Base-by-base conservation (phyloP, 2,797 vertebrate genomes). In the Malurus leucopterus region DNA sequence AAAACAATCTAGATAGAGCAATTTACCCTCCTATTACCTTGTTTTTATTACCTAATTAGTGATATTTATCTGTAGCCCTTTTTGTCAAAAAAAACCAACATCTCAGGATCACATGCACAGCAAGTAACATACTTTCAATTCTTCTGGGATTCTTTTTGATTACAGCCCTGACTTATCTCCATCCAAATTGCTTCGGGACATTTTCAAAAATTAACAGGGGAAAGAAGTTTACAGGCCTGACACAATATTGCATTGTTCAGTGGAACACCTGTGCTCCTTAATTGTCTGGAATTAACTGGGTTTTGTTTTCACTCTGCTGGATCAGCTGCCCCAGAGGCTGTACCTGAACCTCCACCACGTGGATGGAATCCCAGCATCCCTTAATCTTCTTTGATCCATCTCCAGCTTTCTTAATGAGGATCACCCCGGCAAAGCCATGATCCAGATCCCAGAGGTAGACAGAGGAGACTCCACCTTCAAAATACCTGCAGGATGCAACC, bases 341-440 rank as follows among this genome's bases (percentile, higher is more conserved):
- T 97, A 99, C 99, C 99, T 99, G 99, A 97, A 99, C 99, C 96
- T 99, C 99, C 95, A 99, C 99, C 97, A 99, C 99, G n/a, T 99
- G 99, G 97, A 99, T 99, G 92, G 99, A 99, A 97, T 99, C 99
- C 99, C 99, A 99, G 97, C 99, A 99, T 83, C 99, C 99, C 93
- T 99, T 99, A 96, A 99, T 99, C 97, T 99, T 99, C 98, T 99
- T 99, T 94, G 99, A 99, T 95, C 99, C 99, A 11, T 99, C 99
- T 36, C 99, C 99, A 29, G 99, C 99, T 96, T 99, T 99, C 97
- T 99, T 99, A 94, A 99, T 99, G 94, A 99, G 99, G 97, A 99
- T 99, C 95, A 99, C 99, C 54, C 99, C 99, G 8, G 99, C 99
- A 55, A 99, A 99, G 72, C 99, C 99, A 64, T 99, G 99, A 97